Evolutionary conservation across 2,113 vertebrate genomes (phyloP).

Genomic region (Isurus oxyrinchus): DNA sequence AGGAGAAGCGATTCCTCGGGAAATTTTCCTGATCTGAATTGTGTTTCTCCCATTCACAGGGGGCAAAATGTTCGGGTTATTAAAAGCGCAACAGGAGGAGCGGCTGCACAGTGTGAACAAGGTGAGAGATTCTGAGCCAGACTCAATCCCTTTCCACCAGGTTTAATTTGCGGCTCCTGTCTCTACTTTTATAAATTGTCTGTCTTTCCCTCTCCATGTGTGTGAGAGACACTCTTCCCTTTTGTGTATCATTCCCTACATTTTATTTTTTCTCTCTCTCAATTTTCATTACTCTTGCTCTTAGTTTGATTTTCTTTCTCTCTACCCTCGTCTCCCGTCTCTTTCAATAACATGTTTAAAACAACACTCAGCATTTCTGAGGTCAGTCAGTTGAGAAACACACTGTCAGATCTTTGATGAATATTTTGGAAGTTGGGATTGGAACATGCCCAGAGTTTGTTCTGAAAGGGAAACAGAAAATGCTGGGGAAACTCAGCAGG

Average conservation of each 20-base stretch:
- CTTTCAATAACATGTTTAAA: not conserved
- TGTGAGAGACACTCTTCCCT: not conserved
- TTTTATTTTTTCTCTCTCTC: not conserved
- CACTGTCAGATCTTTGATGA: not conserved
- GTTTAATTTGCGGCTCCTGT: not conserved
- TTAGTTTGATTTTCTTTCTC: too few relatives aligned
- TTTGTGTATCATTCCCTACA: not conserved
- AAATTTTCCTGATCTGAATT: not conserved
- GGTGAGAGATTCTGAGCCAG: conserved; percentile 55
- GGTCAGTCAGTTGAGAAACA: not conserved
- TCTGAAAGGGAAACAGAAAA: not conserved
- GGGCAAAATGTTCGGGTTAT: conserved; percentile 72
- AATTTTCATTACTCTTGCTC: not conserved
- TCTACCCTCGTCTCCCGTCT: not conserved
- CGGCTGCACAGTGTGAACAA: conserved; percentile 79
- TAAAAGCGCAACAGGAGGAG: conserved; percentile 74
- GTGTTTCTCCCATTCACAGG: conserved; percentile 54
- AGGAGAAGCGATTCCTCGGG: not conserved
- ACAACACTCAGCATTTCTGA: not conserved
- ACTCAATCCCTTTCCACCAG: not conserved
- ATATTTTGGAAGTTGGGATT: not conserved
- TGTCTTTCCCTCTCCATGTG: not conserved
- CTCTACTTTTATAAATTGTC: not conserved
- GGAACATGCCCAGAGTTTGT: too few relatives aligned
- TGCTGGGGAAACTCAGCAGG: too few relatives aligned